Base-by-base conservation (phyloP, 1,140 invertebrate genomes). In the Hycleus cichorii region DNA sequence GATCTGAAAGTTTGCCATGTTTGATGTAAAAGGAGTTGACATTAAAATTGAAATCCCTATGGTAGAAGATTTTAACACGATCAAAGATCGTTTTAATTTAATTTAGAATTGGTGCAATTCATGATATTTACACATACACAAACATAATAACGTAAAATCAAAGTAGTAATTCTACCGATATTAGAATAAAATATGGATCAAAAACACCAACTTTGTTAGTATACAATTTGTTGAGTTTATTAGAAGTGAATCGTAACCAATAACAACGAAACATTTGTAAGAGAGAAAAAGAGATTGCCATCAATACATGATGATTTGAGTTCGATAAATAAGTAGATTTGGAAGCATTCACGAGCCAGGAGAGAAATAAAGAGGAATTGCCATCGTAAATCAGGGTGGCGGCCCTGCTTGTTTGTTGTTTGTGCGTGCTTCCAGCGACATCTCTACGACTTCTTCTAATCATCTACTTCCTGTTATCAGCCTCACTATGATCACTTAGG, bases 11-110 rank as follows among this genome's bases (percentile, higher is more conserved):
- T 69, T 69, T 67, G 64, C 63, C 66, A 67, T 67, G 66, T 71
- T 71, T 70, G 69, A 71, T 69, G 68, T 69, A 65, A 71, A 71
- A 71, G 69, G 69, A 71, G 66, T 68, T 69, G 69, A 71, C 69
- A 71, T 71, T 70, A 68, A 71, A 71, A 68, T 71, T 71, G 69
- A 69, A 71, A 71, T 71, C 69, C 60, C 52, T 63, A 62, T 63
- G 61, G 63, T 58, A 66, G 66, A 69, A 68, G 62, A 67, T 68
- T 69, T 69, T 68, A 67, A 66, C 64, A 67, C 68, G 69, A 71
- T 71, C 69, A 71, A 71, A 71, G 69, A 71, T 71, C 68, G 60
- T 64, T 70, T 67, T 70, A 69, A 70, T 69, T 69, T 69, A 69
- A 67, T 67, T 64, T 62, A 53, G 61, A 65, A 32, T 32, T 32